Evolutionary conservation across 2,888 invertebrate species (phyloP).

Genomic region (Calameuta idolon): DNA sequence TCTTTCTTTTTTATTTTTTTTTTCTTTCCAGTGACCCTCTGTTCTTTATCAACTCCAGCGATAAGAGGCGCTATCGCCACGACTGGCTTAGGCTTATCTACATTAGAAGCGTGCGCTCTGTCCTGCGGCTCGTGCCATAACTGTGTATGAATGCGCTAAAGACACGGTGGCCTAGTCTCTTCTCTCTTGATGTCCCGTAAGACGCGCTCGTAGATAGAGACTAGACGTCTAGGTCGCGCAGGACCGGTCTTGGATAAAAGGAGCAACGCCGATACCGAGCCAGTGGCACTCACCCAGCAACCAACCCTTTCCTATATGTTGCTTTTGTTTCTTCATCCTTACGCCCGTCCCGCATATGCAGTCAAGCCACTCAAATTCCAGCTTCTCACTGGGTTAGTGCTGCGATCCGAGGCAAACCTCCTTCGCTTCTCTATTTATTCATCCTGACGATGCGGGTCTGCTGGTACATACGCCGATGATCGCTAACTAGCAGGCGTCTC

Average conservation of each 20-base stretch:
- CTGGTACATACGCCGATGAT: slow-evolving; percentile 9
- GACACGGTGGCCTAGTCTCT: not conserved
- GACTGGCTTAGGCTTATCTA: not conserved
- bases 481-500: not conserved
- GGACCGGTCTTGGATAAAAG: slow-evolving; percentile 57
- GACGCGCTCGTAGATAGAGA: not conserved
- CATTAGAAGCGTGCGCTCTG: not conserved
- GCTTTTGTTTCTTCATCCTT: not conserved
- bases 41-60: slow-evolving; percentile 1
- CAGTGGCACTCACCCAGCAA: not conserved
- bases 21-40: not conserved
- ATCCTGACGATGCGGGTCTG: slow-evolving; percentile 47
- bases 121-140: not conserved
- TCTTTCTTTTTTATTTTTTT: slow-evolving; percentile 12
- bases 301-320: not conserved
- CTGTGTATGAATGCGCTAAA: not conserved
- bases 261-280: not conserved
- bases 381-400: slow-evolving; percentile 10
- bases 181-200: not conserved
- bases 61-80: not conserved
- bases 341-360: not conserved
- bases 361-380: slow-evolving; percentile 1
- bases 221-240: slow-evolving; percentile 47
- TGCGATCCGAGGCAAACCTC: slow-evolving; percentile 32
- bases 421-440: slow-evolving; percentile 37